Evolutionary conservation across 2,888 invertebrate genomes (phyloP).

Genomic region (Stenoptilia bipunctidactyla): DNA sequence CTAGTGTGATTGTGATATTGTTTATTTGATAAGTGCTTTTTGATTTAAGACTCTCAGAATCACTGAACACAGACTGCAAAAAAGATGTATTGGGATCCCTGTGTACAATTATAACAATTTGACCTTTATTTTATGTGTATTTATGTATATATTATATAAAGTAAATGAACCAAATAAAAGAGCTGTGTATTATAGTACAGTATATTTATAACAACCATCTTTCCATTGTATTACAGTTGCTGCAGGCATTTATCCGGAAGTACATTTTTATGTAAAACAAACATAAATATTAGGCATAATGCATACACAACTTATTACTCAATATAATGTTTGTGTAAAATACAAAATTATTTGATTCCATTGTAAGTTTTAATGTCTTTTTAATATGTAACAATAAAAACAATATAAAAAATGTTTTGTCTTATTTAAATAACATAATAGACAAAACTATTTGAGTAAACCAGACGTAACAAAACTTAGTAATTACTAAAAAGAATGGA

Average conservation of each 20-base stretch:
- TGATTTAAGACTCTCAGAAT: background rate
- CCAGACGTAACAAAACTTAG: too few species aligned
- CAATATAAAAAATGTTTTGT: too few species aligned
- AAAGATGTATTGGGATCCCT: background rate
- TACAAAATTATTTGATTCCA: too few species aligned
- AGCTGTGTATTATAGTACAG: background rate
- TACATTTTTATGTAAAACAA: conserved; percentile 21
- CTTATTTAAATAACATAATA: too few species aligned
- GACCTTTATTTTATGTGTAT: background rate
- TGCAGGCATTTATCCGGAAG: conserved; percentile 46
- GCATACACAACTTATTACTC: too few species aligned
- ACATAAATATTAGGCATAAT: too few species aligned
- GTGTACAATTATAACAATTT: background rate
- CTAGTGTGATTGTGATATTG: conserved; percentile 20
- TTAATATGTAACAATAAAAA: too few species aligned
- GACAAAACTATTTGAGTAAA: too few species aligned
- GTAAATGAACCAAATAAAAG: background rate
- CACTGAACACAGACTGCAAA: background rate
- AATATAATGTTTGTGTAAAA: too few species aligned
- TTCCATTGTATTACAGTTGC: conserved; percentile 42
- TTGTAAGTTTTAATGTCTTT: too few species aligned
- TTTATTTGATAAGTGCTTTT: conserved; percentile 6
- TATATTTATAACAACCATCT: background rate
- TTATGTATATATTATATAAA: background rate
- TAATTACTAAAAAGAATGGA: too few species aligned